These are phyloP conservation scores for Drosophila paracracens DNA, from an alignment of 2,888 invertebrate species.

Conservation along the genomic window DNA sequence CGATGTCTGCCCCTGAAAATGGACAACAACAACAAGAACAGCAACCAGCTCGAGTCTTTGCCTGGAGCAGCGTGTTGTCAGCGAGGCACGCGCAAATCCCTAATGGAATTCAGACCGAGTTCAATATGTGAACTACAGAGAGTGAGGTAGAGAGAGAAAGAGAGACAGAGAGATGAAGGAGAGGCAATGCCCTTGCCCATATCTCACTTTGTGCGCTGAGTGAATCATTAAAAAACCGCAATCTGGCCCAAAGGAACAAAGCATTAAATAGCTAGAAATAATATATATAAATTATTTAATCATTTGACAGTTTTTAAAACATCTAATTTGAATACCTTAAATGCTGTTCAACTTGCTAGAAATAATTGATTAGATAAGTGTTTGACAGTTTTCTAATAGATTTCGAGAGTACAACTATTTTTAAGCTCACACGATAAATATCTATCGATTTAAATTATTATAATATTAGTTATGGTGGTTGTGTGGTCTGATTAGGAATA, in stretches of 20 bases:
- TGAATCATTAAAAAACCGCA: conserved; percentile 53
- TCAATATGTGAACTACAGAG: conserved; percentile 8
- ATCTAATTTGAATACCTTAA: background rate
- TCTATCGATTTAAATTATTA: background rate
- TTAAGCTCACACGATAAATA: background rate
- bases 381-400: background rate
- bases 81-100: conserved; percentile 74
- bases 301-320: background rate
- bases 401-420: background rate
- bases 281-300: background rate
- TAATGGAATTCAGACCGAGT: conserved; percentile 63
- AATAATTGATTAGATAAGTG: background rate
- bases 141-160: background rate
- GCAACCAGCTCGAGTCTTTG: conserved; percentile 14
- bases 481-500: background rate
- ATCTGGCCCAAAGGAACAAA: background rate
- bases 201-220: conserved; percentile 40
- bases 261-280: background rate
- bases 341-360: background rate
- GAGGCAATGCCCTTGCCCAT: conserved; percentile 31
- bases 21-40: conserved; percentile 7
- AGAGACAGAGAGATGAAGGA: conserved; percentile 2
- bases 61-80: conserved; percentile 38
- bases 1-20: conserved; percentile 43
- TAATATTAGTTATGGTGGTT: background rate